Conservation (phyloP, 2,888 invertebrate genomes). For the Morinoia aosen region DNA sequence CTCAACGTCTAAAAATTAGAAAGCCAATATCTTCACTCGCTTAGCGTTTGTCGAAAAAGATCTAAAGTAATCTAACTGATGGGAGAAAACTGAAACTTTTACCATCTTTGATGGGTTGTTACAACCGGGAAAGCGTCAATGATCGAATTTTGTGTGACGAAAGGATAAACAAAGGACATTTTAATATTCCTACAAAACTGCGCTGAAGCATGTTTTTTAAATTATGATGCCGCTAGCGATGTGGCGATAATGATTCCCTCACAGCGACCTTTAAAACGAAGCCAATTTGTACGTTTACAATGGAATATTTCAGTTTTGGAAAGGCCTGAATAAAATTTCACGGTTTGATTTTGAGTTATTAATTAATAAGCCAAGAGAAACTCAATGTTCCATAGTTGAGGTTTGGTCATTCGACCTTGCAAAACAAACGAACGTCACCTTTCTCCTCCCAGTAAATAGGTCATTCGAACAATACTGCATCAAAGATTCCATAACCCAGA, state of each 20-base stretch:
- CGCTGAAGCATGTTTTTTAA: neutral
- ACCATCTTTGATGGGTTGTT: slow-evolving; percentile 9
- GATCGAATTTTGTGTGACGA: neutral
- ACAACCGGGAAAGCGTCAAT: slow-evolving; percentile 25
- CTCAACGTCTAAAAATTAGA: slow-evolving; percentile 40
- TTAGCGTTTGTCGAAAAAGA: slow-evolving; percentile 34
- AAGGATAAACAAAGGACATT: neutral
- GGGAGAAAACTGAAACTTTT: slow-evolving; percentile 13
- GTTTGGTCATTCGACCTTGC: neutral
- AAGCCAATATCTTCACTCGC: slow-evolving; percentile 45
- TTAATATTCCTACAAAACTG: neutral
- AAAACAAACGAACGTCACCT: neutral
- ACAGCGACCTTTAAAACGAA: neutral
- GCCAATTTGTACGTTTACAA: neutral
- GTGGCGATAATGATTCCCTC: neutral
- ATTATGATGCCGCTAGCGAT: neutral
- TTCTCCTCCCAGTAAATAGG: neutral
- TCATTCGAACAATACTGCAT: neutral
- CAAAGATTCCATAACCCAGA: neutral
- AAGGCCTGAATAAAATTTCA: no score
- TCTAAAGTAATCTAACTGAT: slow-evolving; percentile 48
- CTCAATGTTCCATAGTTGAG: neutral
- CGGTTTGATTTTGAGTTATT: neutral
- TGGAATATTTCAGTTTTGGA: neutral
- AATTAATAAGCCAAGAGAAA: neutral